phyloP scores from a whole-genome alignment of 2,113 vertebrate genomes.

The Sturnira hondurensis region DNA sequence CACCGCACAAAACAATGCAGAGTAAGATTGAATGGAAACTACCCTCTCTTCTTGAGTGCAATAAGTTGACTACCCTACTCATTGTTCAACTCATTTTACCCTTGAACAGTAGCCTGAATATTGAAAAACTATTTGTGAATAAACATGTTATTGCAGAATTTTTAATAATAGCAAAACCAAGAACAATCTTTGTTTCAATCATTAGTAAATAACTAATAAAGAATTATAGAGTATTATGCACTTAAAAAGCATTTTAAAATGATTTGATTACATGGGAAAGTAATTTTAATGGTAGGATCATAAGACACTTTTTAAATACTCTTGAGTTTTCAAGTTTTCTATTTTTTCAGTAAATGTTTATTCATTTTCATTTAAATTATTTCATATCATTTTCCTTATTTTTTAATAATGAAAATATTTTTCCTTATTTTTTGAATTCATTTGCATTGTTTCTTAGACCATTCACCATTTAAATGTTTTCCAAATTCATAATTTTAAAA shows the following conservation, averaged over 20 bases:
- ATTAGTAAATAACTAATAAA: background rate
- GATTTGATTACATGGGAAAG: background rate
- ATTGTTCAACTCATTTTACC: background rate
- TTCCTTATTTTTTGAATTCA: background rate
- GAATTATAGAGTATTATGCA: background rate
- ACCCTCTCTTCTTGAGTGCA: background rate
- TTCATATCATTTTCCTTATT: background rate
- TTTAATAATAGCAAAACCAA: background rate
- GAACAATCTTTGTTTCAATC: background rate
- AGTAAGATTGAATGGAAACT: background rate
- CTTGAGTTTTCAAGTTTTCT: background rate
- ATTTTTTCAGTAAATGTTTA: background rate
- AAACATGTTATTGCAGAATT: background rate
- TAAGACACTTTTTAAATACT: background rate
- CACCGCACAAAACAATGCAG: background rate
- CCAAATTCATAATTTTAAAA: background rate
- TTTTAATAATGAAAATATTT: too few relatives aligned
- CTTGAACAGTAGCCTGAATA: background rate
- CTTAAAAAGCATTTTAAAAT: background rate
- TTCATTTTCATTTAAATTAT: slow-evolving; percentile 8
- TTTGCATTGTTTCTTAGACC: background rate
- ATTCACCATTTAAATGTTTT: background rate
- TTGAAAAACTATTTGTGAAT: background rate
- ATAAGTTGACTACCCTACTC: background rate
- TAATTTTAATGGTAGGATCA: background rate